Base-by-base conservation (phyloP, 2,888 invertebrate species). In the Hirtodrosophila cameraria region DNA sequence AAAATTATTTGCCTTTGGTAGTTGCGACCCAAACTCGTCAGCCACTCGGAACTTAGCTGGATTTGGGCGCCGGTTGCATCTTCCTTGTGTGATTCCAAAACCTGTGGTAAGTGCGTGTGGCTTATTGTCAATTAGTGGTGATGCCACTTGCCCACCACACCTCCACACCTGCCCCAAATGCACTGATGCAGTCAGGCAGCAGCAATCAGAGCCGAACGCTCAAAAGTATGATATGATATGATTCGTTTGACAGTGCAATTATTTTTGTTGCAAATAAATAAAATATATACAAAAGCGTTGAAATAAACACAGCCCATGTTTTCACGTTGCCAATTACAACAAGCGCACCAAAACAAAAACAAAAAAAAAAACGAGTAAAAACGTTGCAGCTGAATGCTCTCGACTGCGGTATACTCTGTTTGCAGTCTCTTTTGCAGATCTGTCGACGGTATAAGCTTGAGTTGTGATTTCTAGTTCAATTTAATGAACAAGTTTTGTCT, bases 1-100 rank as follows among this genome's bases (percentile, higher is more conserved):
- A 81, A 81, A 81, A 84, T 81, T 84, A 81, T 81, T 81, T 81
- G 75, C 76, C 66, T 76, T 72, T 75, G 68, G 61, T 45, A 41
- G 75, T 38, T 52, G 53, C 55, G 45, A 53, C 43, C 57, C 55
- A 48, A 55, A 43, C 54, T 30, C 62, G 31, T 42, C 53, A 35
- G 13, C 57, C 77, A 73, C 75, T 73, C 54, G 62, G 59, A 73
- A 63, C 64, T 77, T 74, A 77, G 62, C 60, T 57, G 49, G 43
- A 65, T 71, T 79, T 76, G 63, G 83, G 61, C 61, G 38, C 35
- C 50, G 50, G 28, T 35, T 39, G 45, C 35, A 28, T 71, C 54
- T 59, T 72, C 31, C 58, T 33, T 41, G 31, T 63, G 25, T n/a
- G 11, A 16, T 42, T 16, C 67, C 35, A 43, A 52, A n/a, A 41